Base-by-base conservation (phyloP, 2,888 invertebrate genomes). In the Microctonus aethiopoides region DNA sequence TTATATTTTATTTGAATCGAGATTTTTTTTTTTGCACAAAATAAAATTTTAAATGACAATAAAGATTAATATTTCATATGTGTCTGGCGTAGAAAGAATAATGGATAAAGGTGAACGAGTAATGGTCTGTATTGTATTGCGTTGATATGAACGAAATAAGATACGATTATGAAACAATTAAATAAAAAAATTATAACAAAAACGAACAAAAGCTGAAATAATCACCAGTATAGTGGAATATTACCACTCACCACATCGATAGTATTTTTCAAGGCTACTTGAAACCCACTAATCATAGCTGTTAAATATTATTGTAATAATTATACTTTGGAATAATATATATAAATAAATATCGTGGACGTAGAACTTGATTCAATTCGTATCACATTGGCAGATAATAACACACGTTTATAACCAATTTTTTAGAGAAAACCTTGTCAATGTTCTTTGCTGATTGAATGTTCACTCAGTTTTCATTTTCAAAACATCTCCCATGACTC, bases 201-300 rank as follows among this genome's bases (percentile, higher is more conserved):
- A 34, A n/a, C 26, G 56, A 65, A 26, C 20, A 26, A 16, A 3
- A 46, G 26, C 9, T 41, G n/a, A 22, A 24, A 41, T 41, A 36
- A 41, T 61, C 32, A 36, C n/a, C 24, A 61, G n/a, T n/a, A n/a
- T n/a, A 46, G 46, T 46, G 46, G 20, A n/a, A n/a, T 46, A 46
- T 4, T n/a, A 46, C 10, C 74, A 84, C 86, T 85, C 77, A 86
- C 86, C 84, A 85, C 85, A 75, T 86, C 86, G 78, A 86, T 85
- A 76, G 86, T 85, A 84, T 84, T 85, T 80, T 83, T 86, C 74
- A 86, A 73, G 72, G 83, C 86, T 72, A 79, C 79, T 73, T 86
- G 86, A 78, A 86, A 81, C 76, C 86, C 83, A 73, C 85, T 86
- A 74, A 86, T 86, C 86, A 86, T 86, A 77, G 81, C 86, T 46